These are phyloP conservation scores for Drosophila murphyi DNA, from an alignment of 1,140 invertebrate genomes.

Conservation along the genomic window DNA sequence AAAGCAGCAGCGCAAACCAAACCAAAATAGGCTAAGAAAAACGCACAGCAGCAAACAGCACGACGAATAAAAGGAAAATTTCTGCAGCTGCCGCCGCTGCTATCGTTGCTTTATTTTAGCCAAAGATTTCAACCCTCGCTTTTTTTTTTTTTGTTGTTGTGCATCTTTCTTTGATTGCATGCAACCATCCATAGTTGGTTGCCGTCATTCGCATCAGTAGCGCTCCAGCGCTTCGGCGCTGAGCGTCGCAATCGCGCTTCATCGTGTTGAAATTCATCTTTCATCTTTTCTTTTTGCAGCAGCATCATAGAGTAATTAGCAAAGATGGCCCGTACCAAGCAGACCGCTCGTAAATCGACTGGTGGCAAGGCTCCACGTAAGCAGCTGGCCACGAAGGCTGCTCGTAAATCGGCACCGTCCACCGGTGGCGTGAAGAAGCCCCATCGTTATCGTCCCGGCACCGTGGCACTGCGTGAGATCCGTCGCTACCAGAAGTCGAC, in stretches of 20 bases:
- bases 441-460: slow-evolving; percentile 91
- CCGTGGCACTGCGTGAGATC: slow-evolving; percentile 94
- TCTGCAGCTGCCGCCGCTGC: slow-evolving; percentile 42
- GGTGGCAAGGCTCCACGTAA: slow-evolving; percentile 95
- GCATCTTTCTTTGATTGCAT: slow-evolving; percentile 30
- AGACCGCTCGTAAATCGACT: slow-evolving; percentile 93
- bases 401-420: slow-evolving; percentile 90
- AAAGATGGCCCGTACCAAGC: slow-evolving; percentile 92
- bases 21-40: slow-evolving; percentile 25
- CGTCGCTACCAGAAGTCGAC: slow-evolving; percentile 94
- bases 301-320: slow-evolving; percentile 16
- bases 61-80: slow-evolving; percentile 42
- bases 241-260: slow-evolving; percentile 39
- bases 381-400: slow-evolving; percentile 93
- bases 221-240: slow-evolving; percentile 62
- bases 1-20: slow-evolving; percentile 26
- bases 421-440: slow-evolving; percentile 92
- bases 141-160: neutral
- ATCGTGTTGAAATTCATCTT: neutral
- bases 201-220: slow-evolving; percentile 43
- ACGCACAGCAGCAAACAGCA: slow-evolving; percentile 26
- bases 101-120: slow-evolving; percentile 13
- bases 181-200: neutral
- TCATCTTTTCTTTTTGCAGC: slow-evolving; percentile 16
- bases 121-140: slow-evolving; percentile 60